Base-by-base conservation (phyloP, 2,797 vertebrate species). In the Enteromius afrohamiltoni region DNA sequence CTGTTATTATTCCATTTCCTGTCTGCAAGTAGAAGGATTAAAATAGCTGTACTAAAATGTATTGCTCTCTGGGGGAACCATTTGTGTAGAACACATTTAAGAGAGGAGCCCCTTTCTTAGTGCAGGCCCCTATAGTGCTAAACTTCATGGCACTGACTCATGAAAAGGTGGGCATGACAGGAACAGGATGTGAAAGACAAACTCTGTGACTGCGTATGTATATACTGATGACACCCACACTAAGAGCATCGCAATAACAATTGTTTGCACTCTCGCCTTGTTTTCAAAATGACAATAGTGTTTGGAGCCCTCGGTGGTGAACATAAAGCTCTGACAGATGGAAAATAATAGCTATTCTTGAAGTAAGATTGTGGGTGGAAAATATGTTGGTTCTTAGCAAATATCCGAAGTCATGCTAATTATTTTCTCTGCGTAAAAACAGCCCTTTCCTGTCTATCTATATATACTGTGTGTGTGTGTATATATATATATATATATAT, bases 1-100 rank as follows among this genome's bases (percentile, higher is more conserved):
- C 90, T 90, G 90, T 93, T 93, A 93, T 94, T 95, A 93, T 94
- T 94, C 90, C 91, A 92, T 94, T 95, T 95, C 93, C 93, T 93
- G 88, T 80, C 85, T 64, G 67, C 89, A 89, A 94, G 90, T 89
- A 89, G 92, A 94, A 93, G 89, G 90, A 91, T 93, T 37, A 65
- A 93, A 95, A 95, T 95, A 95, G 92, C 91, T 88, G 77, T 21
- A 77, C 85, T 89, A 89, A 93, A 93, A 92, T 92, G 89, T 91
- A 91, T 90, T 92, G 86, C 92, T 93, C 93, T 94, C 92, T 16
- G 91, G 92, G 70, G 80, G 68, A 64, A 37, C n/a, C 23, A 23
- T 77, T 80, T 77, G 85, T 83, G 92, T 92, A 79, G 37, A 85
- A 90, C 91, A 88, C 73, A 92, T 87, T 92, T 89, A 90, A 14